A percentile compares a stretch with the other conserved stretches of the same genome.
These are phyloP conservation scores for Myotis brandtii DNA, from an alignment of 2,113 vertebrate species.

Conservation along the genomic window DNA sequence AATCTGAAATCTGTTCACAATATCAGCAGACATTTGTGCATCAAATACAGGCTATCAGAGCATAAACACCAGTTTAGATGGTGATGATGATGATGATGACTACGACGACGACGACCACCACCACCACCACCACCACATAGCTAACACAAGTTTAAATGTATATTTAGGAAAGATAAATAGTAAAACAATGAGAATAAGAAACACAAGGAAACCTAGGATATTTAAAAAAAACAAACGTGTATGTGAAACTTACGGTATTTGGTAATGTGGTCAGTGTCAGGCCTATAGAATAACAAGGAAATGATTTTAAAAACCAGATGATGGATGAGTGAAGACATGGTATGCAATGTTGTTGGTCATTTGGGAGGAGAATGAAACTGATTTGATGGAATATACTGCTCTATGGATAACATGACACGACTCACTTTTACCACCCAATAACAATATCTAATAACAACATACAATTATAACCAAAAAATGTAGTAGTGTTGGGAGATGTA, in stretches of 20 bases:
- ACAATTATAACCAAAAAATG: not conserved
- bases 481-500: not conserved
- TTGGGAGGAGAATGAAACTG: constrained; percentile 9
- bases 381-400: not conserved
- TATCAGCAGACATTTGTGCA: not conserved
- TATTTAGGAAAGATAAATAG: not conserved
- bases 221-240: not conserved
- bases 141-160: not conserved
- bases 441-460: not conserved
- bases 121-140: not conserved
- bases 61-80: not conserved
- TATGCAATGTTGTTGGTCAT: not conserved
- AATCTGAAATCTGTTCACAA: constrained; percentile 40
- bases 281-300: not conserved
- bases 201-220: not conserved
- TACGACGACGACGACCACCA: not conserved
- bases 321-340: not conserved
- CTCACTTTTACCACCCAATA: not conserved
- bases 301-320: not conserved
- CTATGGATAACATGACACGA: not conserved
- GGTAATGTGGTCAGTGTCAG: not conserved
- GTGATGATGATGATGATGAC: not conserved
- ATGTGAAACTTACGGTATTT: not conserved
- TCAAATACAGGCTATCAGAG: not conserved
- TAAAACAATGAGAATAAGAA: not conserved